Conservation (phyloP, 2,888 invertebrate genomes). For the Eupsilia transversa region DNA sequence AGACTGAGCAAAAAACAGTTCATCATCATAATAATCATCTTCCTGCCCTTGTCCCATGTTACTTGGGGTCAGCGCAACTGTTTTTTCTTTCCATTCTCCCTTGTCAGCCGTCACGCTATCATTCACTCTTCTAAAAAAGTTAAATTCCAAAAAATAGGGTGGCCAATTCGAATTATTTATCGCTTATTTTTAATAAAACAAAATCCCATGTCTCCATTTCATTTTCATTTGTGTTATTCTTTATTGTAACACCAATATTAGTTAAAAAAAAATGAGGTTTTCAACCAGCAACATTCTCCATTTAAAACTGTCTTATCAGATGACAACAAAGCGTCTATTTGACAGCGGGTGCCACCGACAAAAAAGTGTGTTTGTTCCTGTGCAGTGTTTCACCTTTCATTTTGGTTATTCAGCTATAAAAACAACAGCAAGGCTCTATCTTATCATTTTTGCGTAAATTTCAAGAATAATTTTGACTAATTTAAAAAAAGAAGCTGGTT, state of each 20-base stretch:
- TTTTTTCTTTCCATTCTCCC: too few relatives aligned
- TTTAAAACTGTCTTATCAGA: background rate
- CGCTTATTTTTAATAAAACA: too few relatives aligned
- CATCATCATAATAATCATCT: too few relatives aligned
- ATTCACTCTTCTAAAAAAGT: too few relatives aligned
- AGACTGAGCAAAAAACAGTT: background rate
- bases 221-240: too few relatives aligned
- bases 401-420: constrained; percentile 4
- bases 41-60: too few relatives aligned
- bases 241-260: background rate
- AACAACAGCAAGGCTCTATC: background rate
- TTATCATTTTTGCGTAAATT: background rate
- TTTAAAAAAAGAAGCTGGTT: background rate
- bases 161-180: too few relatives aligned
- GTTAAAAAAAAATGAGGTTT: background rate
- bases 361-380: background rate
- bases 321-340: background rate
- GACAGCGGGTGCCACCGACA: background rate
- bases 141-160: too few relatives aligned
- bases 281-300: background rate
- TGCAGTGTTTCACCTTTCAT: background rate
- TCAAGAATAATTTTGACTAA: background rate
- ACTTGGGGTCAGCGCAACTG: too few relatives aligned
- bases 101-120: too few relatives aligned
- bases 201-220: too few relatives aligned